Conservation (phyloP, 2,888 invertebrate species). For the Agrotis puta region DNA sequence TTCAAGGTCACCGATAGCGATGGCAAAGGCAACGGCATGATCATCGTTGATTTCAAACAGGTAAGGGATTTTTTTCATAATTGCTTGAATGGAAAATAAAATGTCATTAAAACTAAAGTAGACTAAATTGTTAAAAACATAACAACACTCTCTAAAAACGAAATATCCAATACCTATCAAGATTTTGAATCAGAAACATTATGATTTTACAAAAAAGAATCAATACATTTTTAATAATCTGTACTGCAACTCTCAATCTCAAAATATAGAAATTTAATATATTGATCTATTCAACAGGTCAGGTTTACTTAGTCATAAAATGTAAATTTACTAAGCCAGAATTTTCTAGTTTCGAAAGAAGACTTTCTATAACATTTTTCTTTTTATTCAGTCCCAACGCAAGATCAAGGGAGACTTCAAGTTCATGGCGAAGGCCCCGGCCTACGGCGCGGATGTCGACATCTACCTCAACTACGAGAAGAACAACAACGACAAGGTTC, state of each 20-base stretch:
- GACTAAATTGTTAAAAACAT: too few species aligned
- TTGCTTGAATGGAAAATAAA: background rate
- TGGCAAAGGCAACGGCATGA: constrained; percentile 92
- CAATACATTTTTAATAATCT: too few species aligned
- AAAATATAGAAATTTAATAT: too few species aligned
- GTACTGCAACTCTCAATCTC: too few species aligned
- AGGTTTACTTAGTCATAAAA: too few species aligned
- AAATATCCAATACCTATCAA: too few species aligned
- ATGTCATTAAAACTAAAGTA: too few species aligned
- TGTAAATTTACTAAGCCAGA: too few species aligned
- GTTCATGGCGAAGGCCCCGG: constrained; percentile 91
- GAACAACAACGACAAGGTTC: constrained; percentile 93
- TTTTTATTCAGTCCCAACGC: constrained; percentile 85
- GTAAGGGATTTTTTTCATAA: constrained; percentile 65
- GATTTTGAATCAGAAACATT: too few species aligned
- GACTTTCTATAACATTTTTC: background rate
- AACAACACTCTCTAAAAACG: too few species aligned
- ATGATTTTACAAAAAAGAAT: too few species aligned
- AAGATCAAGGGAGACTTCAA: constrained; percentile 92
- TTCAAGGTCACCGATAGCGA: constrained; percentile 91
- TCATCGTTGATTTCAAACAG: constrained; percentile 91
- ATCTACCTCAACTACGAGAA: constrained; percentile 93
- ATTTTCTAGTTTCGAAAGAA: background rate
- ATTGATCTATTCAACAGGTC: too few species aligned
- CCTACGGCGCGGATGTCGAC: constrained; percentile 92